These are phyloP conservation scores for Aplocera efformata DNA, from an alignment of 2,888 invertebrate species.

Conservation along the genomic window DNA sequence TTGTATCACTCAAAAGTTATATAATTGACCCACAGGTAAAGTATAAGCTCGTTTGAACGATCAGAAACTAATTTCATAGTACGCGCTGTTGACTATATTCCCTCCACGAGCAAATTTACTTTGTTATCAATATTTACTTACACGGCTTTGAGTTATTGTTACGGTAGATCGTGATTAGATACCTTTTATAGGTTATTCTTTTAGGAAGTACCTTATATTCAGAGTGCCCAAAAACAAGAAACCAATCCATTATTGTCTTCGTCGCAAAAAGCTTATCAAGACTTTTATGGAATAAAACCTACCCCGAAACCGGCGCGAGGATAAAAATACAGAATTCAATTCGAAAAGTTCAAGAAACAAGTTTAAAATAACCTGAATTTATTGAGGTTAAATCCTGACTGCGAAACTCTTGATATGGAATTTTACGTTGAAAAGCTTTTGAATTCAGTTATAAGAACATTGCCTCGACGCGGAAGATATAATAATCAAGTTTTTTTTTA, in stretches of 20 bases:
- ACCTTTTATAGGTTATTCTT: constrained; percentile 16
- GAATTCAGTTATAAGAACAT: too few species aligned
- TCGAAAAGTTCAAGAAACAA: background rate
- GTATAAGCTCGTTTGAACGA: too few species aligned
- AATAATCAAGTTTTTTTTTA: too few species aligned
- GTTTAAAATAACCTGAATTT: constrained; percentile 1
- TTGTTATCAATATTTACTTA: constrained; percentile 30
- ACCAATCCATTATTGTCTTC: too few species aligned
- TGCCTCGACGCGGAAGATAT: too few species aligned
- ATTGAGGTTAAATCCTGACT: constrained; percentile 3
- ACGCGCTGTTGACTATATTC: too few species aligned
- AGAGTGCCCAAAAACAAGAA: background rate
- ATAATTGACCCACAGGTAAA: too few species aligned
- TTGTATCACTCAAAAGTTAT: too few species aligned
- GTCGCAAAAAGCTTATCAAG: too few species aligned
- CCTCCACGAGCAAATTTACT: constrained; percentile 16
- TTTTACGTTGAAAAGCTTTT: background rate
- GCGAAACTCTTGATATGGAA: constrained; percentile 6
- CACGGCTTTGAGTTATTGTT: constrained; percentile 23
- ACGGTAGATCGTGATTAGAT: constrained; percentile 24
- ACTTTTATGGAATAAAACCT: constrained; percentile 3
- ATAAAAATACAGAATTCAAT: constrained; percentile 3
- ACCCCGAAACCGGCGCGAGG: background rate
- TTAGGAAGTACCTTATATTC: constrained; percentile 6
- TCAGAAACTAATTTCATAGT: too few species aligned